Base-by-base conservation (phyloP, 2,797 vertebrate species). In the Tenualosa thibaudeaui region DNA sequence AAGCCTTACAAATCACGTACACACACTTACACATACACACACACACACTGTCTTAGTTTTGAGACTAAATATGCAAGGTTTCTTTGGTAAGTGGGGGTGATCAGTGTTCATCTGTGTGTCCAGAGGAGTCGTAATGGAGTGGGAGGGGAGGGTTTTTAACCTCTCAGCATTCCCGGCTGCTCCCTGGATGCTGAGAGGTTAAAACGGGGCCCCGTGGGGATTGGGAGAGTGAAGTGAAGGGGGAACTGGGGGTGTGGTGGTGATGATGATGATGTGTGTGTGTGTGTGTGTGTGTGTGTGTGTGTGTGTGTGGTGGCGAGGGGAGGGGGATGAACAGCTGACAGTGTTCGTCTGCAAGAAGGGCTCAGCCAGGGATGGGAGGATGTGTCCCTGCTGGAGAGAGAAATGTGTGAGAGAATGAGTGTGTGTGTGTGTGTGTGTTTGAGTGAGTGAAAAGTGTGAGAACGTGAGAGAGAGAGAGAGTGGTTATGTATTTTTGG, bases 161-260 rank as follows among this genome's bases (percentile, higher is more conserved):
- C 95, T 93, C 91, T 91, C 89, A 89, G 87, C 90, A 92, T 92
- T 86, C 89, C 89, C 91, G 91, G 92, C 91, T 92, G 90, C 68
- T 75, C 68, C 40, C 68, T 17, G 89, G 91, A 89, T 91, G 92
- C 91, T 91, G 90, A 92, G 91, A 90, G 90, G 90, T 75, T 75
- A 75, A 75, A 75, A 75, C 68, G 15, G 68, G 31, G 68, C 37
- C 68, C 24, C 68, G 17, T 15, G 37, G 37, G 68, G 68, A 40
- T 17, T 17, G 31, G 68, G 31, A 19, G 19, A 58, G 56, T n/a
- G 56, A 12, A n/a, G 62, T 8, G 9, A 12, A n/a, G 62, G 26
- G 24, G 24, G 24, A 53, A 53, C 51, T 53, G 51, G 51, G 51
- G 50, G 50, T 51, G 50, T 51, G 50, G 50, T 51, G 50, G 50